Evolutionary conservation across 2,888 invertebrate genomes (phyloP).

Genomic region (Marasmarcha lunaedactyla): DNA sequence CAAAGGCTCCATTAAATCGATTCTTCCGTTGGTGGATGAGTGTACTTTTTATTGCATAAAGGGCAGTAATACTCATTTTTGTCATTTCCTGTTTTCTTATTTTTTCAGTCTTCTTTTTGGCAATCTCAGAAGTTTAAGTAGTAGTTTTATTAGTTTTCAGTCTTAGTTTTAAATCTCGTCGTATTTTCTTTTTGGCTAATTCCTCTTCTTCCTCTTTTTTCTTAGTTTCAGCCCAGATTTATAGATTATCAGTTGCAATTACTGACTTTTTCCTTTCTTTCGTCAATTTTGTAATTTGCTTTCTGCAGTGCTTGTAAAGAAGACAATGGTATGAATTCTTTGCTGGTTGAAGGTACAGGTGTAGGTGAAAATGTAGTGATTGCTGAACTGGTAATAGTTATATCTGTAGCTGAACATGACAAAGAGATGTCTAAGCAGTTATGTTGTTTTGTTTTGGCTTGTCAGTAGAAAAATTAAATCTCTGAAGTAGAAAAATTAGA

Average conservation of each 20-base stretch:
- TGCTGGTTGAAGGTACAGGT: constrained; percentile 7
- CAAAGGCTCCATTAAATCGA: too few species aligned
- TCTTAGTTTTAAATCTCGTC: constrained; percentile 1
- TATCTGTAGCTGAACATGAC: too few species aligned
- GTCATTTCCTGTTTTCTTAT: too few species aligned
- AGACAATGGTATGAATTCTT: constrained; percentile 9
- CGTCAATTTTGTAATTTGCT: constrained; percentile 12
- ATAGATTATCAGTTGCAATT: constrained; percentile 12
- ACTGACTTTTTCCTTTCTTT: constrained; percentile 11
- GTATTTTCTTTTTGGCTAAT: constrained; percentile 2
- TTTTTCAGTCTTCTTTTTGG: background rate
- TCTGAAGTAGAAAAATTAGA: too few species aligned
- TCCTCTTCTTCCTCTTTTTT: constrained; percentile 8
- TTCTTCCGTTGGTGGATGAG: background rate
- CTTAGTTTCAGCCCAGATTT: constrained; percentile 11
- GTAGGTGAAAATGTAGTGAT: constrained; percentile 7
- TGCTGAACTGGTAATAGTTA: constrained; percentile 5
- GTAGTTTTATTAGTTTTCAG: constrained; percentile 1
- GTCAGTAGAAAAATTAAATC: too few species aligned
- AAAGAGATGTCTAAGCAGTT: too few species aligned
- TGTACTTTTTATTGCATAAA: background rate
- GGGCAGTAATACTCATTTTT: background rate
- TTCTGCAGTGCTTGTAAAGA: constrained; percentile 13
- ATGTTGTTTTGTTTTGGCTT: too few species aligned
- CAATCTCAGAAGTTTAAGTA: background rate